Evolutionary conservation across 2,797 vertebrate genomes (phyloP).

Genomic region (Diglossa cyanea): DNA sequence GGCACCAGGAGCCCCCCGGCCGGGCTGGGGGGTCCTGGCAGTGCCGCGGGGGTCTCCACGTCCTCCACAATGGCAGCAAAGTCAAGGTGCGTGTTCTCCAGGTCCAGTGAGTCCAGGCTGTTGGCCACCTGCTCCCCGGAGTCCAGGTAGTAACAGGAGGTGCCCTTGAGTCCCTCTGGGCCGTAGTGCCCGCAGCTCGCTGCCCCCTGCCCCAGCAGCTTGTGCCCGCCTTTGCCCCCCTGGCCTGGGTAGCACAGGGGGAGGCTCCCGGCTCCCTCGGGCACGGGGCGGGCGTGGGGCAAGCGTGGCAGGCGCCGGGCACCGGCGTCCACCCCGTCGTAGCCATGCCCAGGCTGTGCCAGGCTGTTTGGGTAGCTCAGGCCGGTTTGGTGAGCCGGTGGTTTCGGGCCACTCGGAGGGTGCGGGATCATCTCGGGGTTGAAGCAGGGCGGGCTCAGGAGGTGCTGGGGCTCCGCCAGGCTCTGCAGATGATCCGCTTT

Average conservation of each 20-base stretch:
- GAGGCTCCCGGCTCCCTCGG: background rate
- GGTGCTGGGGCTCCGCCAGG: constrained; percentile 74
- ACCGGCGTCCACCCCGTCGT: constrained; percentile 72
- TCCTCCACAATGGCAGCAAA: constrained; percentile 96
- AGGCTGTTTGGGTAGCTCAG: constrained; percentile 75
- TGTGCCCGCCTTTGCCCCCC: constrained; percentile 65
- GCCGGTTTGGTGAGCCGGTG: constrained; percentile 78
- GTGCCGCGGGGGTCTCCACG: constrained; percentile 78
- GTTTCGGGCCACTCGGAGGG: constrained; percentile 82
- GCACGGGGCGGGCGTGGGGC: constrained; percentile 66
- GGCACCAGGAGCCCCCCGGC: constrained; percentile 3
- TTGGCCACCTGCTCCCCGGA: constrained; percentile 85
- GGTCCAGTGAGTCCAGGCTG: constrained; percentile 92
- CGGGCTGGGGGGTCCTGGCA: constrained; percentile 73
- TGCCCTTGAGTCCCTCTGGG: constrained; percentile 75
- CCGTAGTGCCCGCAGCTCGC: constrained; percentile 77
- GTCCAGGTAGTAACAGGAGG: constrained; percentile 77
- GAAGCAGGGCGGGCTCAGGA: constrained; percentile 77
- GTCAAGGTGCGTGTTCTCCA: constrained; percentile 96
- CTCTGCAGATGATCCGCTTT: constrained; percentile 73
- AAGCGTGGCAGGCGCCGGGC: constrained; percentile 75
- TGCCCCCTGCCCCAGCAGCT: constrained; percentile 69
- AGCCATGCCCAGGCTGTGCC: constrained; percentile 73
- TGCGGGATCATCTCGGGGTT: constrained; percentile 81
- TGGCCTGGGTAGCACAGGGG: constrained; percentile 77